Base-by-base conservation (phyloP, 1,140 invertebrate species). In the Theocolax elegans region DNA sequence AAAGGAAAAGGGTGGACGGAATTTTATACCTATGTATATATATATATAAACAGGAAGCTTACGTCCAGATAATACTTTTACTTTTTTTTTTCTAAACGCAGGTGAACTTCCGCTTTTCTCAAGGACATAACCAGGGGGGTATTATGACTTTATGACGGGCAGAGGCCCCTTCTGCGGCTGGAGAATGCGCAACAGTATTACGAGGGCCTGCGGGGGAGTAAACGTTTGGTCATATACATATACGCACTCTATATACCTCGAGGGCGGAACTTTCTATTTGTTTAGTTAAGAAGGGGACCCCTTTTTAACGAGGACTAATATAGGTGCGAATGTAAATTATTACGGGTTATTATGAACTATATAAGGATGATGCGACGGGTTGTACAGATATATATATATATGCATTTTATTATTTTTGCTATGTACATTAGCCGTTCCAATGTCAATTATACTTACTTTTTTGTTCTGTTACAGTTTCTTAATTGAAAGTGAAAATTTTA, bases 121-220 rank as follows among this genome's bases (percentile, higher is more conserved):
- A 42, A 51, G 63, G 46, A 19, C 48, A 63, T 40, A 29, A 60
- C 65, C 71, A 64, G 68, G 62, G 64, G 38, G 64, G 58, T 49
- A 76, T 76, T 72, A 76, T 76, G 75, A 74, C 75, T 76, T 74
- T 74, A 76, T 72, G 67, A 67, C 46, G 44, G 46, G 62, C 46
- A 38, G 27, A 13, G 44, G 15, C 29, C 29, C 17, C 27, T n/a
- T 56, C 3, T 65, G 49, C 23, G 49, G 48, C 15, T 49, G 6
- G 23, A 21, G 51, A 65, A 65, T 65, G 63, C 49, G 63, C 63
- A 54, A 65, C 10, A 29, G n/a, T 13, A 65, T 64, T 54, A 53
- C 10, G 35, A 27, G 49, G 35, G 31, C 2, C 21, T 48, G 31
- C 27, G 15, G 10, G n/a, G n/a, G n/a, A n/a, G n/a, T n/a, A n/a